Base-by-base conservation (phyloP, 2,797 vertebrate genomes). In the Ispidina picta region DNA sequence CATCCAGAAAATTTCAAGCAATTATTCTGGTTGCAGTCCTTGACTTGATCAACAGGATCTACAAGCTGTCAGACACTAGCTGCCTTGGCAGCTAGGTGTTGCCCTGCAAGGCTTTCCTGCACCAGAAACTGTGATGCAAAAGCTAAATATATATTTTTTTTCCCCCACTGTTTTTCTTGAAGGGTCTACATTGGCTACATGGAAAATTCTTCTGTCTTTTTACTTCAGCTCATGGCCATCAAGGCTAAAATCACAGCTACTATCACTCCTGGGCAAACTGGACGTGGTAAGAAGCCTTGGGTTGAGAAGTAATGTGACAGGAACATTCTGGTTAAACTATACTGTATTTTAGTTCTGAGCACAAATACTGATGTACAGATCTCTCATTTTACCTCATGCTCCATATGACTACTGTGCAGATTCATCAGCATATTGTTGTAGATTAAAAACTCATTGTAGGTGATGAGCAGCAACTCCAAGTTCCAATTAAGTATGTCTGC, bases 21-120 rank as follows among this genome's bases (percentile, higher is more conserved):
- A 82, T 96, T 90, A 93, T 95, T 87, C 49, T 37, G 77, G 25
- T 54, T 68, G 25, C 81, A 82, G 83, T 69, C 82, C 63, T 71
- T 84, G 88, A 95, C 91, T 82, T 44, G 92, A 88, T 90, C 78
- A 85, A 89, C 86, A 83, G 88, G 90, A 93, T 91, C 62, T 81
- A 48, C 12, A 62, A 92, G 44, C 48, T 84, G 54, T 68, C 94
- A 49, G 25, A 37, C 25, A 60, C 10, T 15, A 86, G 65, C n/a
- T 86, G 88, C 76, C 62, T 71, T 4, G 1, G 49, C 51, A 65
- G 65, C 52, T 22, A 16, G 16, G 14, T 26, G 18, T 26, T 41
- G 29, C 72, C 59, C 65, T 59, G 44, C 46, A 72, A 80, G 79
- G 69, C 35, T 55, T 74, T 83, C 55, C 83, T 52, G 54, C 70